These are phyloP conservation scores for Hephaestus fuliginosus DNA, from an alignment of 2,797 vertebrate genomes.

Conservation along the genomic window DNA sequence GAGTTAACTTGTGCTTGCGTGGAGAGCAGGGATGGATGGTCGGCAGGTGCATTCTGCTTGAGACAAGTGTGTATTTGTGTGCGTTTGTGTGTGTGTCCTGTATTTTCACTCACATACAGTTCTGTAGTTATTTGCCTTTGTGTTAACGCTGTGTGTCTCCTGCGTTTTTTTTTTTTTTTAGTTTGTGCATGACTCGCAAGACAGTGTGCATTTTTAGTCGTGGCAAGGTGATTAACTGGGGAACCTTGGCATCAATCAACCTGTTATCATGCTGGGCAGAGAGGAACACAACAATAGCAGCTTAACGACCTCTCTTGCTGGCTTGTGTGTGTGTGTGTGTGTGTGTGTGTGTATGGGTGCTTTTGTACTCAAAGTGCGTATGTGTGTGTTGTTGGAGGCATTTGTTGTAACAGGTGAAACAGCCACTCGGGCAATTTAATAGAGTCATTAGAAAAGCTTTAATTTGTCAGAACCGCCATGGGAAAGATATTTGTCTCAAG, in stretches of 20 bases:
- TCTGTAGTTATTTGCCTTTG: conserved; percentile 33
- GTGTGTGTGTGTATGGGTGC: conserved; percentile 6
- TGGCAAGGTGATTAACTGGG: conserved; percentile 68
- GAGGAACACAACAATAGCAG: conserved; percentile 70
- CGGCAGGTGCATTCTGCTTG: conserved; percentile 47
- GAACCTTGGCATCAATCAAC: conserved; percentile 75
- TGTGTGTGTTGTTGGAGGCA: conserved; percentile 19
- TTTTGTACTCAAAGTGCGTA: conserved; percentile 40
- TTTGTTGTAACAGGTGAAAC: conserved; percentile 46
- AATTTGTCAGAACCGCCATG: conserved; percentile 34
- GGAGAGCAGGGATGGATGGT: conserved; percentile 28
- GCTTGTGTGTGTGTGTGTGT: conserved; percentile 42
- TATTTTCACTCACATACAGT: conserved; percentile 40
- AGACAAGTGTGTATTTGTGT: conserved; percentile 16
- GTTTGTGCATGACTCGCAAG: conserved; percentile 57
- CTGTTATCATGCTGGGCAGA: conserved; percentile 78
- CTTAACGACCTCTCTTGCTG: conserved; percentile 65
- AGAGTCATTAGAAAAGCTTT: conserved; percentile 49
- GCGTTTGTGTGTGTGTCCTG: conserved; percentile 10
- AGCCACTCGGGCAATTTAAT: conserved; percentile 49
- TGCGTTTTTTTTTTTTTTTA: conserved; percentile 24
- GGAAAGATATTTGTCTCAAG: conserved; percentile 21
- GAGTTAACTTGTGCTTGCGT: conserved; percentile 79
- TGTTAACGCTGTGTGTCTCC: conserved; percentile 24
- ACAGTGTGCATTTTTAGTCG: conserved; percentile 37